Percentiles rank a stretch among this genome's conserved stretches.
phyloP scores from a whole-genome alignment of 2,797 vertebrate species.

The Pseudochromis fuscus region DNA sequence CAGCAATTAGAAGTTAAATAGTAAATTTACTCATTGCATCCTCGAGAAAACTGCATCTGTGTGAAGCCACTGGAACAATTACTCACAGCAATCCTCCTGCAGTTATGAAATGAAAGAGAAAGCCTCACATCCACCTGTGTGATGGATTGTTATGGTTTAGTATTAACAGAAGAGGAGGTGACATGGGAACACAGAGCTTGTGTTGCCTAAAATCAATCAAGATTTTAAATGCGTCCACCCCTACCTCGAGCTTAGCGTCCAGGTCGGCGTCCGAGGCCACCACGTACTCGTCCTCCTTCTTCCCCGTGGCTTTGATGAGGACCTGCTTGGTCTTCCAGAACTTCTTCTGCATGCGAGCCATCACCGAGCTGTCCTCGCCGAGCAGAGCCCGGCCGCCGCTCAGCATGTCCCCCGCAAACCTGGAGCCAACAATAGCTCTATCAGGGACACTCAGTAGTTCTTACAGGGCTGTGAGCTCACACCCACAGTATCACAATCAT shows the following conservation, averaged over 20 bases:
- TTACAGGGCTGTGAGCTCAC: background rate
- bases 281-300: slow-evolving; percentile 90
- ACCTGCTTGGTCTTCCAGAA: slow-evolving; percentile 92
- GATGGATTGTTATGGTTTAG: too few relatives aligned
- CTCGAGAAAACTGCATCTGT: too few relatives aligned
- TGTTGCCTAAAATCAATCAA: too few relatives aligned
- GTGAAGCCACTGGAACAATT: too few relatives aligned
- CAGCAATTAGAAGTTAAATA: too few relatives aligned
- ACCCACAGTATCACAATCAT: background rate
- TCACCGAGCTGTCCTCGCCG: slow-evolving; percentile 85
- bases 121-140: too few relatives aligned
- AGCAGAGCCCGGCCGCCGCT: slow-evolving; percentile 76
- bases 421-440: too few relatives aligned
- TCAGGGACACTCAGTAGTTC: background rate
- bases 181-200: too few relatives aligned
- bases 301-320: slow-evolving; percentile 90
- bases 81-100: too few relatives aligned
- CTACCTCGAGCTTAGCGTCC: slow-evolving; percentile 89
- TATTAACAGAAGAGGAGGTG: too few relatives aligned
- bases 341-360: slow-evolving; percentile 91
- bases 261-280: slow-evolving; percentile 89
- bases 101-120: too few relatives aligned
- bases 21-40: too few relatives aligned
- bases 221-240: background rate
- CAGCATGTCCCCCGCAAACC: slow-evolving; percentile 84